Evolutionary conservation across 2,797 vertebrate species (phyloP), one percentile per base, ranked within the genome.

Genomic region (Tinamus major): DNA sequence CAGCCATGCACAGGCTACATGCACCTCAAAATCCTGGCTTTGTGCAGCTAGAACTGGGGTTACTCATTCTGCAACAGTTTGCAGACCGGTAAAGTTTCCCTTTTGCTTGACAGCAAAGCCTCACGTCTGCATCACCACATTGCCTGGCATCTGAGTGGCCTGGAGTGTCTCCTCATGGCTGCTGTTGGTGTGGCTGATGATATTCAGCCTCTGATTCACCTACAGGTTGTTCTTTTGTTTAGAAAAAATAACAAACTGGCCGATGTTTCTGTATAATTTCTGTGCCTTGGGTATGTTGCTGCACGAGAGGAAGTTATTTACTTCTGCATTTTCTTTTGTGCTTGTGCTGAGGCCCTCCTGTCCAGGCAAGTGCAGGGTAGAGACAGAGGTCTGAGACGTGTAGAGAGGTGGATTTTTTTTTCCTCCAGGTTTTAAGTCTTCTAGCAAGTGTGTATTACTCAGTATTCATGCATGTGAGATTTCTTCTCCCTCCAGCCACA

Each of bases 291-390:
- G 39, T 13, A 24, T 78, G 48, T 81, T 88, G 68, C 87, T 86
- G 70, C 39, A 55, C 68, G 53, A 79, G 78, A 94, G 95, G 96
- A 97, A 97, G 92, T 97, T 68, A 70, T 33, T 86, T 79, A 92
- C 90, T 97, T 97, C 93, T 96, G 83, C 93, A 80, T 97, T 97
- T 97, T 95, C 42, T 76, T 70, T 74, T 72, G 18, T 80, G 69
- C 70, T 94, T 82, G 48, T 93, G 77, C 90, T 82, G 90, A 46
- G 69, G 41, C 74, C n/a, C 62, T 93, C 71, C 81, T 95, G 92
- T 95, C 69, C 81, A 72, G 87, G 87, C 94, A 86, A 71, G 93
- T 31, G 3, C 83, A 76, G 92, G 80, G 53, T 6, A 8, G 88
- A 85, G 65, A n/a, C 78, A 79, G 49, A 41, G 56, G 39, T 72